A percentile compares a stretch with the other conserved stretches of the same genome.
Conservation (phyloP, 2,888 invertebrate species). For the Spilarctia lutea region DNA sequence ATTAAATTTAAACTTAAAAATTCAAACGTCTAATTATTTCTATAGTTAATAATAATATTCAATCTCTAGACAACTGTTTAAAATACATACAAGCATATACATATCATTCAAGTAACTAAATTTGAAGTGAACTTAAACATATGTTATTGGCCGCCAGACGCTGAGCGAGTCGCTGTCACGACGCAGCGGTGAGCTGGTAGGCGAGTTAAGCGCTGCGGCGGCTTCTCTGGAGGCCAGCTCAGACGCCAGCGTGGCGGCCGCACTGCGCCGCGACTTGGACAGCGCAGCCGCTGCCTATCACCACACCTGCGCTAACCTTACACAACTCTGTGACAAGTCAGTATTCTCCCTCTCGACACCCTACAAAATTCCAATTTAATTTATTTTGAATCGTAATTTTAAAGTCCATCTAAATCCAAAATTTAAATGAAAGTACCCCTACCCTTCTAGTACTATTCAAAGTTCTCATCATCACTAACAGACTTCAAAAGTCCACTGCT, state of each 20-base stretch:
- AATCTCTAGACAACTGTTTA: too few relatives aligned
- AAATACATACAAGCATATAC: too few relatives aligned
- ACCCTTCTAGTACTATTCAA: too few relatives aligned
- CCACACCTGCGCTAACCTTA: conserved; percentile 92
- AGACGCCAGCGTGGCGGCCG: conserved; percentile 90
- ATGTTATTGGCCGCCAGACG: conserved; percentile 81
- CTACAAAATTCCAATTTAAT: too few relatives aligned
- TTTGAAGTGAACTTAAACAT: too few relatives aligned
- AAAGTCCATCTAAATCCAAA: too few relatives aligned
- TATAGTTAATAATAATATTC: not conserved
- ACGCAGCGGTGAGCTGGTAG: conserved; percentile 91
- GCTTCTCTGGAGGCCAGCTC: conserved; percentile 90
- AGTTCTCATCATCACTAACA: too few relatives aligned
- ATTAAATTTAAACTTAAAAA: not conserved
- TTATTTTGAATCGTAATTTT: too few relatives aligned
- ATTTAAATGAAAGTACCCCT: too few relatives aligned
- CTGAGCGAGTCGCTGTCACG: conserved; percentile 91
- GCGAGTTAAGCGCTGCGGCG: conserved; percentile 90
- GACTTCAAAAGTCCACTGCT: too few relatives aligned
- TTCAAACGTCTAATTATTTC: not conserved
- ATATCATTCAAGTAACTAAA: too few relatives aligned
- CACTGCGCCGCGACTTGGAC: conserved; percentile 91
- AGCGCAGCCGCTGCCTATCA: conserved; percentile 93
- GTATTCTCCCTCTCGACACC: conserved; percentile 33
- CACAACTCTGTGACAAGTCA: conserved; percentile 90